Conservation (phyloP, 2,888 invertebrate species). For the Lagria hirta region DNA sequence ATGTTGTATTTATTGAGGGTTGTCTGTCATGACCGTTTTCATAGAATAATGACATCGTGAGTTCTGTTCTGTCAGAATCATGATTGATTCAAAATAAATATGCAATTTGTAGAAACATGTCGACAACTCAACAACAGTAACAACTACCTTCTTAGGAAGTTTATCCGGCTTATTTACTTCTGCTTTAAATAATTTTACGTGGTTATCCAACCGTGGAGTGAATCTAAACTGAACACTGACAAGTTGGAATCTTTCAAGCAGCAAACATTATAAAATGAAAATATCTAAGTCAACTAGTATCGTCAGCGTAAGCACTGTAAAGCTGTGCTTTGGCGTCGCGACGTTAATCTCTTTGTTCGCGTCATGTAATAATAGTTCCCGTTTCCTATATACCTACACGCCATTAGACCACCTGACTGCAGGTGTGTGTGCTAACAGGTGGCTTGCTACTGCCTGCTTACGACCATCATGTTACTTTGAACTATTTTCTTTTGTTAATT, state of each 20-base stretch:
- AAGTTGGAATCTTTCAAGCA: too few relatives aligned
- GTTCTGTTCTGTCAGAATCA: too few relatives aligned
- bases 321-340: constrained; percentile 16
- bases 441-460: constrained; percentile 19
- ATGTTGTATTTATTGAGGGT: too few relatives aligned
- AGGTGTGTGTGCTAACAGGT: constrained; percentile 39
- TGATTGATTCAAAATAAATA: too few relatives aligned
- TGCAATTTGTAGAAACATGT: constrained; percentile 14
- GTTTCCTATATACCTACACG: constrained; percentile 14
- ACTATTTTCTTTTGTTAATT: constrained; percentile 9
- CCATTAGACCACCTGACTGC: constrained; percentile 40
- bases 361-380: constrained; percentile 24
- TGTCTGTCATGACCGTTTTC: not conserved
- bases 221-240: too few relatives aligned
- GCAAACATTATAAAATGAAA: too few relatives aligned
- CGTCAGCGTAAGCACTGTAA: too few relatives aligned
- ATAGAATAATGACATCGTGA: not conserved
- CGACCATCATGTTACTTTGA: constrained; percentile 8
- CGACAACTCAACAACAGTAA: constrained; percentile 2
- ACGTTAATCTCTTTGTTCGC: constrained; percentile 23
- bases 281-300: too few relatives aligned
- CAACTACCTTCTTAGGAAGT: constrained; percentile 17
- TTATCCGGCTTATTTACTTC: constrained; percentile 15
- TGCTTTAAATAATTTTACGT: constrained; percentile 17
- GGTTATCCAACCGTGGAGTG: too few relatives aligned